A percentile compares a stretch with the other conserved stretches of the same genome.
These are phyloP conservation scores for Palythoa grandiflora DNA, from an alignment of 92 coral and sea anemone species.

Conservation along the genomic window DNA sequence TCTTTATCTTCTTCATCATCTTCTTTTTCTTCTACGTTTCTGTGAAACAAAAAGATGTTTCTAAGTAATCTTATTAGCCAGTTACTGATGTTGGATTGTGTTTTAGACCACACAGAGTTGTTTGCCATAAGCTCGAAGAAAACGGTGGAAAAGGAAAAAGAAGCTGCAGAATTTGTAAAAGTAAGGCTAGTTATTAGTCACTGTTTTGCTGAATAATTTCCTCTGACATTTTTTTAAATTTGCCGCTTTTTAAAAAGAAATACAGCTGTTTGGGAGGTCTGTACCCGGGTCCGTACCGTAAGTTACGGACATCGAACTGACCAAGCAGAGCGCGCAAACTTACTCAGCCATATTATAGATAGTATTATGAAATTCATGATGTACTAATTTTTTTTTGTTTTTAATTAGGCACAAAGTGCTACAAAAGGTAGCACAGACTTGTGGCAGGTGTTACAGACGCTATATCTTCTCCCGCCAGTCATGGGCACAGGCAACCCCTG, in stretches of 20 bases:
- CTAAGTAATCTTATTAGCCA: no score
- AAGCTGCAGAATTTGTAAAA: conserved; percentile 77
- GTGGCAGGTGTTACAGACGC: conserved; percentile 80
- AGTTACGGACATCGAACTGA: not conserved
- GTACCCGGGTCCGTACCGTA: no score
- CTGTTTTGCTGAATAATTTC: no score
- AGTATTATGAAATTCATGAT: not conserved
- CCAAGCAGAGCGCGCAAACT: no score
- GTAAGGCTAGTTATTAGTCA: conserved; percentile 42
- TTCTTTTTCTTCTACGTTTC: not conserved
- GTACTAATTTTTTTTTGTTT: not conserved
- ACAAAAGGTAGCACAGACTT: conserved; percentile 86
- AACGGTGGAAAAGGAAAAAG: conserved; percentile 48
- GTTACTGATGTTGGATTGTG: no score
- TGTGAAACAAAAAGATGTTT: no score
- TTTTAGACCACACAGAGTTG: conserved; percentile 78
- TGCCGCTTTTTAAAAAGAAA: no score
- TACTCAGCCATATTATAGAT: not conserved
- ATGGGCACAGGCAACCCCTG: conserved; percentile 87
- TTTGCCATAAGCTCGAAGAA: conserved; percentile 77
- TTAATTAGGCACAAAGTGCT: conserved; percentile 65
- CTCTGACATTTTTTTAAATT: no score
- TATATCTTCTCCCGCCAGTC: conserved; percentile 72
- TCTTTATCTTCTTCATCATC: no score
- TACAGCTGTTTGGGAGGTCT: no score